Percentiles rank a stretch among this genome's conserved stretches.
phyloP scores from a whole-genome alignment of 2,888 invertebrate species.

The Clepsis dumicolana region DNA sequence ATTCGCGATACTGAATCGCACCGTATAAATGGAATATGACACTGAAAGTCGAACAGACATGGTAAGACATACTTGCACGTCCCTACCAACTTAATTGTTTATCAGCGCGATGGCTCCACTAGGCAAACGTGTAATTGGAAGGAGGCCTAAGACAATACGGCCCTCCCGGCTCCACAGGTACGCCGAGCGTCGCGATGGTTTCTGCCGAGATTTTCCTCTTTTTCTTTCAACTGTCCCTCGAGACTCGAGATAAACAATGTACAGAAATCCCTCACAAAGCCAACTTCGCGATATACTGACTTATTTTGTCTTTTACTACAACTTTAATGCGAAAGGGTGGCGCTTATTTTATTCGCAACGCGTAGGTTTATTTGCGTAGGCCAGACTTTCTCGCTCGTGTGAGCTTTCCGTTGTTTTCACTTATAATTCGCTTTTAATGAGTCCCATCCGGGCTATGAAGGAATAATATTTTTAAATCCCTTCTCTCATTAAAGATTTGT shows the following conservation, averaged over 20 bases:
- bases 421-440: conserved; percentile 41
- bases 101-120: conserved; percentile 1
- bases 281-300: conserved; percentile 44
- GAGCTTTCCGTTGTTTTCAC: conserved; percentile 29
- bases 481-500: conserved; percentile 34
- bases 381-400: conserved; percentile 37
- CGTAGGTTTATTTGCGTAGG: conserved; percentile 40
- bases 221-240: conserved; percentile 66
- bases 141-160: neutral
- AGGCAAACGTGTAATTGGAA: conserved; percentile 30
- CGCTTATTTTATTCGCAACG: conserved; percentile 55
- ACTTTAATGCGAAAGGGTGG: conserved; percentile 60
- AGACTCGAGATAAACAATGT: conserved; percentile 71
- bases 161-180: conserved; percentile 33
- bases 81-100: neutral
- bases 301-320: conserved; percentile 47
- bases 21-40: neutral
- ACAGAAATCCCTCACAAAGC: conserved; percentile 48
- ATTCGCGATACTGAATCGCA: too few species aligned
- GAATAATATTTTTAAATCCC: conserved; percentile 35
- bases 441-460: conserved; percentile 22
- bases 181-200: conserved; percentile 45
- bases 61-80: neutral
- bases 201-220: conserved; percentile 57
- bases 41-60: neutral